Evolutionary conservation across 2,888 invertebrate species (phyloP).

Genomic region (Drosophila picticornis): DNA sequence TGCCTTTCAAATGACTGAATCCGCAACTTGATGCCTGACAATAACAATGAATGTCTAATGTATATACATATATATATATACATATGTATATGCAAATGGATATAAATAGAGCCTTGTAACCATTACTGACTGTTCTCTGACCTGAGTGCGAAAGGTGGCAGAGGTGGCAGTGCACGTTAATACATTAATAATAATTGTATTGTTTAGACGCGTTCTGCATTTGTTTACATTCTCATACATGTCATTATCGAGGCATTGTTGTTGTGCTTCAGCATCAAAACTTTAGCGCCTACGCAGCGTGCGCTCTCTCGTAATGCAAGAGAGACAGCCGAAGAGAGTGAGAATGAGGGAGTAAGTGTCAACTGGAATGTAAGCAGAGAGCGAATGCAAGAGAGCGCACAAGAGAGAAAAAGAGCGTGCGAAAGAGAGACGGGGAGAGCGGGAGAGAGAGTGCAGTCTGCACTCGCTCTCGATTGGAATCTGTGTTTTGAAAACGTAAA

Average conservation of each 20-base stretch:
- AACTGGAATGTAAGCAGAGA: conserved; percentile 41
- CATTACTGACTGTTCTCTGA: conserved; percentile 2
- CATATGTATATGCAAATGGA: neutral
- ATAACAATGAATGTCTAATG: conserved; percentile 16
- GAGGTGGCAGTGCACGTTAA: conserved; percentile 31
- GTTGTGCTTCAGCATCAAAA: conserved; percentile 38
- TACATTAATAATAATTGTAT: conserved; percentile 39
- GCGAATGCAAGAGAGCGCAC: conserved; percentile 12
- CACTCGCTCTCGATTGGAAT: conserved; percentile 50
- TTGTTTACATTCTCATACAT: conserved; percentile 73
- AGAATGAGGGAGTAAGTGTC: conserved; percentile 14
- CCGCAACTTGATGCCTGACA: neutral
- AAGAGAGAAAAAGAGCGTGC: neutral
- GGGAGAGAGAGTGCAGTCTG: conserved; percentile 22
- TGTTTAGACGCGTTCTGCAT: conserved; percentile 36
- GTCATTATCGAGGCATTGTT: conserved; percentile 37
- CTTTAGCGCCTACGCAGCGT: conserved; percentile 25
- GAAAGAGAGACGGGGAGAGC: conserved; percentile 14
- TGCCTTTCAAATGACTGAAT: neutral
- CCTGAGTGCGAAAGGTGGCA: conserved; percentile 16
- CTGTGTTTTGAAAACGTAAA: conserved; percentile 76
- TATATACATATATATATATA: neutral
- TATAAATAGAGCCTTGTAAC: conserved; percentile 7
- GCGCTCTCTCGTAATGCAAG: conserved; percentile 2
- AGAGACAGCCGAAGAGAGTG: conserved; percentile 6